These are phyloP conservation scores for Limnodromus scolopaceus DNA, from an alignment of 2,797 vertebrate species.

Conservation along the genomic window DNA sequence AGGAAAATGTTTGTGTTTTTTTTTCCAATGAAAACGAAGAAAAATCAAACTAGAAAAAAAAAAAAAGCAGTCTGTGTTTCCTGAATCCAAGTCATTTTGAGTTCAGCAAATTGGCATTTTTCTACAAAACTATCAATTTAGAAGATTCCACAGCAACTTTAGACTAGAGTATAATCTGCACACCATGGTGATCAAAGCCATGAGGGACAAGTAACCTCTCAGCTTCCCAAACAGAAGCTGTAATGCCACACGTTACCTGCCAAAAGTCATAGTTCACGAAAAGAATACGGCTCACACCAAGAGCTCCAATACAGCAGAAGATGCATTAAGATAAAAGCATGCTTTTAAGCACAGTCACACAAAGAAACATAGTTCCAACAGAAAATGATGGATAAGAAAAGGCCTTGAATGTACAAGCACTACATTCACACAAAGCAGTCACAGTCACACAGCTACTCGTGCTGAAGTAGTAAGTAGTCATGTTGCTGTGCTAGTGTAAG, in stretches of 20 bases:
- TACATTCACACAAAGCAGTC: neutral
- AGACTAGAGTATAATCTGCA: neutral
- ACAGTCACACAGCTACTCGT: neutral
- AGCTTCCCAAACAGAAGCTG: neutral
- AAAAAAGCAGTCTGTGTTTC: neutral
- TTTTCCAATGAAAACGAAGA: neutral
- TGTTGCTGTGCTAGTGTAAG: neutral
- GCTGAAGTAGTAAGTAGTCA: neutral
- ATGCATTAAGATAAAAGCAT: neutral
- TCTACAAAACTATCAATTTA: neutral
- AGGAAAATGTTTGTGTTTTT: neutral
- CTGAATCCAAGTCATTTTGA: neutral
- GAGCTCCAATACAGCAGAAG: neutral
- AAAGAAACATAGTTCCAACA: neutral
- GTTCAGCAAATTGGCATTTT: neutral
- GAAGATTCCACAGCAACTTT: neutral
- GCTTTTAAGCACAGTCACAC: neutral
- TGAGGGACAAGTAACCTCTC: neutral
- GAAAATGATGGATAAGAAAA: neutral
- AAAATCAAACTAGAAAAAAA: neutral
- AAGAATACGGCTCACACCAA: neutral
- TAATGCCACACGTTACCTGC: neutral
- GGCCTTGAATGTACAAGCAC: neutral
- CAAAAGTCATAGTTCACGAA: neutral
- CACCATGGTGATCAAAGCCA: neutral